phyloP scores from a whole-genome alignment of 2,888 invertebrate species.

The Autographa pulchrina region DNA sequence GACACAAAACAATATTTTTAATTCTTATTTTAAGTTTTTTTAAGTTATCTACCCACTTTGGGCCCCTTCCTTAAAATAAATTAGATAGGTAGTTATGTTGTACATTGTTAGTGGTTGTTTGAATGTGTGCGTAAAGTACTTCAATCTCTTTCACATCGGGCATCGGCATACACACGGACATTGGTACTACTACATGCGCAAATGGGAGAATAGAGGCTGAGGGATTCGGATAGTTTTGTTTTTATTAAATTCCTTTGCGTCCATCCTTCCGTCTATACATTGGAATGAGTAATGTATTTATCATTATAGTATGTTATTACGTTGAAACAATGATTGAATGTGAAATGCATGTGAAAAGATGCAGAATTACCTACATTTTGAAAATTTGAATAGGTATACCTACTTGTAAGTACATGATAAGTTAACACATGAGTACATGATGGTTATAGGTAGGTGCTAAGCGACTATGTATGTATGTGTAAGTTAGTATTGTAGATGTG shows the following conservation, averaged over 20 bases:
- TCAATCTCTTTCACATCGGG: slow-evolving; percentile 53
- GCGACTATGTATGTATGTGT: slow-evolving; percentile 16
- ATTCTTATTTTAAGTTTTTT: slow-evolving; percentile 43
- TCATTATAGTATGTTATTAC: slow-evolving; percentile 30
- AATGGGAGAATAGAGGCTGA: slow-evolving; percentile 64
- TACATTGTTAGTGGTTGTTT: slow-evolving; percentile 55
- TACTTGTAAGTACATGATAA: not conserved
- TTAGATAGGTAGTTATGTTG: slow-evolving; percentile 61
- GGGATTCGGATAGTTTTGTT: slow-evolving; percentile 72
- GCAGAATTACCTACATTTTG: slow-evolving; percentile 7
- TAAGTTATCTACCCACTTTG: slow-evolving; percentile 66
- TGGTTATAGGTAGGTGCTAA: slow-evolving; percentile 26
- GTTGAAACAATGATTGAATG: slow-evolving; percentile 19
- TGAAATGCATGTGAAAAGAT: slow-evolving; percentile 3
- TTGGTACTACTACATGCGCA: slow-evolving; percentile 67
- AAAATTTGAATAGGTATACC: not conserved
- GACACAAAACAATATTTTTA: slow-evolving; percentile 27
- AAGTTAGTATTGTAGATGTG: slow-evolving; percentile 1
- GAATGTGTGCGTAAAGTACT: slow-evolving; percentile 61
- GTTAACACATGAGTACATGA: slow-evolving; percentile 8
- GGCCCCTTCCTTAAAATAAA: slow-evolving; percentile 76
- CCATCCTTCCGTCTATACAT: slow-evolving; percentile 69
- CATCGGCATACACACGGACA: slow-evolving; percentile 50
- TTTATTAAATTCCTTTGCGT: slow-evolving; percentile 75
- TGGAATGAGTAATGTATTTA: slow-evolving; percentile 61